phyloP scores from a whole-genome alignment of 2,797 vertebrate genomes.

The Uromys caudimaculatus region DNA sequence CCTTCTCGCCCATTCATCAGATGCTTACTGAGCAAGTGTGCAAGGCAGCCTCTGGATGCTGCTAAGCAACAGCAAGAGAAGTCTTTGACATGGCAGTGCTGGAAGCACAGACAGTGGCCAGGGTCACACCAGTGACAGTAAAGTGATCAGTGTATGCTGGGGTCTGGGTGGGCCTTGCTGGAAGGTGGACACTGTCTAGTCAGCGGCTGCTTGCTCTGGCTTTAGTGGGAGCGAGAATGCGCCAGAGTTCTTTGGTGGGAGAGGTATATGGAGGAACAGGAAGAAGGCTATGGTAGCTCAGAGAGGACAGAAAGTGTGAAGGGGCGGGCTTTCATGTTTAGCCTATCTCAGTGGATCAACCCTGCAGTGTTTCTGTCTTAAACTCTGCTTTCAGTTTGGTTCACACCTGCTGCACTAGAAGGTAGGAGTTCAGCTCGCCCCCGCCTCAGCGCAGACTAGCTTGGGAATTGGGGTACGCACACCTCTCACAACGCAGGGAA shows the following conservation, averaged over 20 bases:
- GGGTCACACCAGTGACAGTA: accelerated
- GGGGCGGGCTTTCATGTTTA: accelerated
- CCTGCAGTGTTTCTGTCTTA: not conserved
- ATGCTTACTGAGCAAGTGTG: not conserved
- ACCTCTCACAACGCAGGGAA: accelerated
- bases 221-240: not conserved
- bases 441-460: accelerated
- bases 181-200: accelerated
- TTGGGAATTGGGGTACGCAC: not conserved
- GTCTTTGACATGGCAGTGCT: not conserved
- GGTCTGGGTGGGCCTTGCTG: not conserved
- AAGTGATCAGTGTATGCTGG: not conserved
- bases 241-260: not conserved
- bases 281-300: not conserved
- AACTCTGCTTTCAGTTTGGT: accelerated
- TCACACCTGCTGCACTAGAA: accelerated
- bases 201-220: not conserved
- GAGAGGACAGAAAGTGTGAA: not conserved
- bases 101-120: not conserved
- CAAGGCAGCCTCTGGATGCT: not conserved
- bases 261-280: not conserved
- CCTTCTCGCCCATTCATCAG: not conserved
- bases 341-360: not conserved
- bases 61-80: not conserved
- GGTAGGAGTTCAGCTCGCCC: not conserved